Evolutionary conservation across 2,888 invertebrate genomes (phyloP), one percentile per base, ranked within the genome.

Genomic region (Leucoma salicis): DNA sequence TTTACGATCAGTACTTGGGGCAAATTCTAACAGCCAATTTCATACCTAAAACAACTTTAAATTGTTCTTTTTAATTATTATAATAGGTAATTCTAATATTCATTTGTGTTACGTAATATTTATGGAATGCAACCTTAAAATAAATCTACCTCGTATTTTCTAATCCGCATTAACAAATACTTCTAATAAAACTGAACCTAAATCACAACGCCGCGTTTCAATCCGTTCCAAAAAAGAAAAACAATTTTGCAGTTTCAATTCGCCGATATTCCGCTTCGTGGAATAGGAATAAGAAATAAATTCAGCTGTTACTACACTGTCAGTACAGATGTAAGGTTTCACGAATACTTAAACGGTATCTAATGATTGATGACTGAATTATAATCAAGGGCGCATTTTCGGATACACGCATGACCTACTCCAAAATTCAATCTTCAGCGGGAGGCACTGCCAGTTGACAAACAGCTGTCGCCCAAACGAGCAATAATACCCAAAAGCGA

Each of bases 401-500:
- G 33, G 38, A 37, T 46, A 49, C 55, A 64, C 49, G 56, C 52
- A 58, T 59, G 52, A 52, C 48, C 62, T 57, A 59, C 65, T 70
- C 60, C 53, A 38, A 53, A 64, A 66, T 70, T 57, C 60, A 68
- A 69, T 72, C 67, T 68, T 61, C 44, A 42, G 44, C 49, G n/a
- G n/a, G n/a, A n/a, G n/a, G n/a, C n/a, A n/a, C n/a, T n/a, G n/a
- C n/a, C n/a, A n/a, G n/a, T n/a, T n/a, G n/a, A n/a, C n/a, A n/a
- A n/a, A n/a, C n/a, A n/a, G n/a, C n/a, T n/a, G n/a, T n/a, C n/a
- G n/a, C n/a, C n/a, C n/a, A n/a, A n/a, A n/a, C n/a, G n/a, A n/a
- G n/a, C n/a, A n/a, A n/a, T n/a, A n/a, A n/a, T n/a, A n/a, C n/a
- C n/a, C n/a, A n/a, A n/a, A n/a, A n/a, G n/a, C n/a, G n/a, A n/a